These are phyloP conservation scores for Petrocephalus sullivani DNA, from an alignment of 2,797 vertebrate species.

Conservation along the genomic window DNA sequence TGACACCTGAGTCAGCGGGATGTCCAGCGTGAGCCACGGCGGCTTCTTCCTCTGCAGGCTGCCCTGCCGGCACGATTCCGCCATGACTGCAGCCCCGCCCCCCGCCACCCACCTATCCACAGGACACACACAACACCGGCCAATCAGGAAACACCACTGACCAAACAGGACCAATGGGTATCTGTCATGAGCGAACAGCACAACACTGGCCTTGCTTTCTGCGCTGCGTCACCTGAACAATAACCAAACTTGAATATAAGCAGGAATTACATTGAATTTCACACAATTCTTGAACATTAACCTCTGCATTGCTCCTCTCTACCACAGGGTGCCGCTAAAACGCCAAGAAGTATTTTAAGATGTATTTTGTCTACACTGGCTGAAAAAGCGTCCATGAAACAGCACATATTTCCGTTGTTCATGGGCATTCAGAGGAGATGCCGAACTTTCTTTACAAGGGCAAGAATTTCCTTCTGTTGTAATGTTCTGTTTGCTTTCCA, in stretches of 20 bases:
- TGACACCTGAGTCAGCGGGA: constrained; percentile 66
- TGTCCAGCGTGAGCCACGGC: constrained; percentile 90
- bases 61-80: constrained; percentile 73
- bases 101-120: background rate
- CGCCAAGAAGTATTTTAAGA: background rate
- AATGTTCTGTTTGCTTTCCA: constrained; percentile 27
- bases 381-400: constrained; percentile 23
- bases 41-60: constrained; percentile 97
- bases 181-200: background rate
- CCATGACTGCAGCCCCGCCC: constrained; percentile 68
- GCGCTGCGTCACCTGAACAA: background rate
- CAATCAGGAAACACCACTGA: background rate
- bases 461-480: constrained; percentile 34
- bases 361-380: background rate
- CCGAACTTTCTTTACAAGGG: constrained; percentile 22
- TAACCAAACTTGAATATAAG: constrained; percentile 20
- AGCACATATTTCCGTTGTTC: constrained; percentile 32
- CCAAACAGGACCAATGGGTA: background rate
- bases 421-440: constrained; percentile 27
- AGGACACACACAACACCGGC: background rate
- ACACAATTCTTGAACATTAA: background rate
- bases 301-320: constrained; percentile 22
- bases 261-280: background rate
- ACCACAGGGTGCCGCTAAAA: constrained; percentile 48
- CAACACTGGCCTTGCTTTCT: background rate